Percentiles rank a stretch among this genome's conserved stretches.
phyloP scores from a whole-genome alignment of 92 coral and sea anemone genomes.

The Zoanthus sociatus region DNA sequence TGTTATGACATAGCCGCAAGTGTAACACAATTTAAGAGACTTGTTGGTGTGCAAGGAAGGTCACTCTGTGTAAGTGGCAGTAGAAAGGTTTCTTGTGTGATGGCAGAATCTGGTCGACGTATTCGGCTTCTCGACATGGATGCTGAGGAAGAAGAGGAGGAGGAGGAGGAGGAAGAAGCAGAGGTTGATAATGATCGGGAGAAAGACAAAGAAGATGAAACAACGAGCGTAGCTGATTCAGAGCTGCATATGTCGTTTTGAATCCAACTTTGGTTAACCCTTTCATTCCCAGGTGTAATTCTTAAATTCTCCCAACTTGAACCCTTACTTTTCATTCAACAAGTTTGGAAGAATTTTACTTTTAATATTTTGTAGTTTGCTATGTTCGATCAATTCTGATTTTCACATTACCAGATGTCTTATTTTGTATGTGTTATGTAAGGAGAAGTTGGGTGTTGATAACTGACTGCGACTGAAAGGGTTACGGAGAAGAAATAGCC shows the following conservation, averaged over 20 bases:
- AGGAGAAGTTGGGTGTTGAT: too few relatives aligned
- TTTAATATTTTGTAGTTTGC: too few relatives aligned
- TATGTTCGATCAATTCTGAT: too few relatives aligned
- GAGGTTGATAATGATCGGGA: constrained; percentile 57
- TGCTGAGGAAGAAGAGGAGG: constrained; percentile 96
- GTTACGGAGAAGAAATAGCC: too few relatives aligned
- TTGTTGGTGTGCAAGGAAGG: constrained; percentile 78
- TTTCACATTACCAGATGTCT: too few relatives aligned
- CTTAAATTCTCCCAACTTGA: too few relatives aligned
- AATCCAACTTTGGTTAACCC: background rate
- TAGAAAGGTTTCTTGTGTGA: constrained; percentile 89
- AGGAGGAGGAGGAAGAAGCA: constrained; percentile 82
- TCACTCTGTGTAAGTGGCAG: constrained; percentile 91
- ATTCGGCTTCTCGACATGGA: constrained; percentile 93
- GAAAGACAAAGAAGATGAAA: constrained; percentile 27
- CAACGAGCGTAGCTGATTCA: background rate
- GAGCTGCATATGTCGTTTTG: constrained; percentile 15
- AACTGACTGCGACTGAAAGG: too few relatives aligned
- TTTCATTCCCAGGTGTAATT: too few relatives aligned
- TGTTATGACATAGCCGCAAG: constrained; percentile 62
- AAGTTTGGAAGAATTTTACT: too few relatives aligned
- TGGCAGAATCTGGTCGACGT: constrained; percentile 79
- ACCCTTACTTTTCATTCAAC: too few relatives aligned
- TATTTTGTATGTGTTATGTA: too few relatives aligned
- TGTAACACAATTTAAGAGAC: constrained; percentile 77